Percentiles rank a stretch among this genome's conserved stretches.
Conservation (phyloP, 2,113 vertebrate genomes). For the Pungitius pungitius region DNA sequence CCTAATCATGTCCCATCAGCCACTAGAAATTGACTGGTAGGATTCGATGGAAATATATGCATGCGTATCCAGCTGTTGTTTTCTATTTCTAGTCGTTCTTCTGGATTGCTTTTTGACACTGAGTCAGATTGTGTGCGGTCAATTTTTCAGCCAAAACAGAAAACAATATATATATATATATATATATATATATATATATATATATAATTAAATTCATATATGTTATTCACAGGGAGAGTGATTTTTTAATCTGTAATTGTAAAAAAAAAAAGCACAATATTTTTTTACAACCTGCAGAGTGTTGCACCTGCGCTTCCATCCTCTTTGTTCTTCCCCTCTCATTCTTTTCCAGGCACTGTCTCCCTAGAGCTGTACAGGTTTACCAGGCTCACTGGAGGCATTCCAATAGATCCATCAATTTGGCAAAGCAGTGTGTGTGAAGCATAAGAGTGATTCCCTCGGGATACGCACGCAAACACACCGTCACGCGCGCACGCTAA, state of each 20-base stretch:
- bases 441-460: conserved; percentile 66
- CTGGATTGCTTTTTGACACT: conserved; percentile 6
- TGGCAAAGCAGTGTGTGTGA: conserved; percentile 75
- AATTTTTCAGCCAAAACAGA: conserved; percentile 2
- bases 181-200: no score
- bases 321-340: conserved; percentile 55
- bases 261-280: conserved; percentile 33
- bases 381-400: conserved; percentile 74
- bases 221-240: not conserved
- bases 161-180: conserved; percentile 17
- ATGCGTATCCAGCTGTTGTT: conserved; percentile 26
- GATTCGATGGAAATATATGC: conserved; percentile 39
- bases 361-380: conserved; percentile 62
- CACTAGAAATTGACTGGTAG: conserved; percentile 37
- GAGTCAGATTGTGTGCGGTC: not conserved
- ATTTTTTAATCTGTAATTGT: conserved; percentile 51
- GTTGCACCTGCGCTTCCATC: conserved; percentile 51
- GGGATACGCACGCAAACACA: conserved; percentile 52
- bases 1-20: conserved; percentile 46
- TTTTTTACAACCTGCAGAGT: conserved; percentile 42
- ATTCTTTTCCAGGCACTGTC: conserved; percentile 49
- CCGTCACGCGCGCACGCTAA: conserved; percentile 44
- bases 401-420: conserved; percentile 80
- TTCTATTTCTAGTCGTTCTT: not conserved
- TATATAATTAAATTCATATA: not conserved